Conservation (phyloP, 2,797 vertebrate genomes). For the Rousettus madagascariensis region DNA sequence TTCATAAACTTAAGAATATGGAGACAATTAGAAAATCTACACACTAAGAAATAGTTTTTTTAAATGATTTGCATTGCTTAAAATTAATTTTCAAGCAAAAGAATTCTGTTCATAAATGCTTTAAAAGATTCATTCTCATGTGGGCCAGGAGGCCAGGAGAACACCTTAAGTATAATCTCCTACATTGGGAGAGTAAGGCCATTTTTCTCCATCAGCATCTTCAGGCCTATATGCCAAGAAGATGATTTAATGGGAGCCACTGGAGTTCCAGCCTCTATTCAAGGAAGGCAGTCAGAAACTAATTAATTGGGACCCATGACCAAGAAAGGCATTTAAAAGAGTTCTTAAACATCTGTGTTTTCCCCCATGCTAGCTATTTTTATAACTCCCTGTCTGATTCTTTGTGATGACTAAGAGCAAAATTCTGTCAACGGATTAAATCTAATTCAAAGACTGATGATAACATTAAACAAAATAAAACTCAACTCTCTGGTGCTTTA, state of each 20-base stretch:
- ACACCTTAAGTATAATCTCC: background rate
- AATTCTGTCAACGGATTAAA: background rate
- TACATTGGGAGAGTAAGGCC: background rate
- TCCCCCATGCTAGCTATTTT: background rate
- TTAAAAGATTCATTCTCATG: background rate
- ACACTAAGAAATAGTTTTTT: background rate
- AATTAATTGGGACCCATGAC: background rate
- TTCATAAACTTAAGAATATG: background rate
- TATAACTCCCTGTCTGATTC: background rate
- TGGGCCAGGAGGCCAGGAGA: background rate
- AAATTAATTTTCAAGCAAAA: constrained; percentile 50
- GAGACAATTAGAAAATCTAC: constrained; percentile 5
- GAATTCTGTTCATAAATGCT: background rate
- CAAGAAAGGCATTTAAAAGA: background rate
- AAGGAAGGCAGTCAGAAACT: background rate
- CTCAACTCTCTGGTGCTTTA: background rate
- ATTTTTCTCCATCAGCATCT: background rate
- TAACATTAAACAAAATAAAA: constrained; percentile 14
- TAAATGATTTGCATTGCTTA: background rate
- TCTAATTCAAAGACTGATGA: constrained; percentile 16
- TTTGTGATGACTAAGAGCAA: background rate
- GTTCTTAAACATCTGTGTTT: background rate
- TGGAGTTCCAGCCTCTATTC: background rate
- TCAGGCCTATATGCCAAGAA: background rate
- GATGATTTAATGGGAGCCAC: background rate